Base-by-base conservation (phyloP, 23 tunicate species). In the Pegea sp. region DNA sequence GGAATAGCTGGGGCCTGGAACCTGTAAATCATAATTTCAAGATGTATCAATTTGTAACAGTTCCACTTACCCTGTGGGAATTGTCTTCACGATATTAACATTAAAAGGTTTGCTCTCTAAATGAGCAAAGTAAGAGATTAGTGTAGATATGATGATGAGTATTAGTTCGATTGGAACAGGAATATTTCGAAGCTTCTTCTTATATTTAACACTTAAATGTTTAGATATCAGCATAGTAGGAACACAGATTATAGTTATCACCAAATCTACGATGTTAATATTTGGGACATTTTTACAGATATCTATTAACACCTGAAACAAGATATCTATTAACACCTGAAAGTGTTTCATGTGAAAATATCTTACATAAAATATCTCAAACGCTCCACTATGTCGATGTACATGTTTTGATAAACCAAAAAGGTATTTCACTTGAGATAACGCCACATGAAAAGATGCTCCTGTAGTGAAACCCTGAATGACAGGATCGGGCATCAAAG, bases 401-500 rank as follows among this genome's bases (percentile, higher is more conserved):
- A 84, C 58, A 29, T 44, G 23, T 57, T 84, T 84, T 20, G 52
- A 72, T 43, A 84, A 31, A 28, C 95, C 95, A 49, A 84, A 84
- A 43, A 84, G 19, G 56, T 84, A 84, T 43, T 84, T 74, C n/a
- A 74, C 70, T 61, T 84, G 95, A 33, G 95, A 73, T 28, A 61
- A 67, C 62, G 69, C 33, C 31, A 84, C 84, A 32, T 84, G 95
- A 28, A 84, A 84, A 16, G 95, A 77, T 26, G 95, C 59, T 5
- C 95, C 95, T 0, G 95, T 84, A 1, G 95, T 84, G 56, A 84
- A 84, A 26, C 95, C 95, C 67, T 84, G 95, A 33, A 84, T 78
- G 34, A 84, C 95, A n/a, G 95, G 95, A 57, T 84, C 95, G 13
- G 95, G 69, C 2, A 84, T 67, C 18, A 84, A 46, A 26, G 81